Base-by-base conservation (phyloP, 2,888 invertebrate genomes). In the Hymenopus coronatus region DNA sequence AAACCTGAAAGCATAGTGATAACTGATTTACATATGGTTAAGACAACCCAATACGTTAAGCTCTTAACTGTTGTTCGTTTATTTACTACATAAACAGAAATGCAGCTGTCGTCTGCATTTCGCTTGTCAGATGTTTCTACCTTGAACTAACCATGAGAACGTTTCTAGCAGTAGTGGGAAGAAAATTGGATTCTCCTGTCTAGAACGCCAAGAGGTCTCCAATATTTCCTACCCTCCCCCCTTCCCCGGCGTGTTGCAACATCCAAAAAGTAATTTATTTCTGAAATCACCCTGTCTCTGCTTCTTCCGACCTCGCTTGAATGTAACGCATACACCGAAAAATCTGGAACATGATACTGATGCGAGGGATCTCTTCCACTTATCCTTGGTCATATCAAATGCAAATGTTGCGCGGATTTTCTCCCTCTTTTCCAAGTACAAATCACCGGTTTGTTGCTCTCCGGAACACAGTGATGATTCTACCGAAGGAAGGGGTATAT, bases 241-340 rank as follows among this genome's bases (percentile, higher is more conserved):
- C 4, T 84, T 14, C 30, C 84, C 28, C 28, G 14, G 25, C 25
- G 7, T 84, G 84, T 84, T 84, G 28, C 54, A 70, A 20, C 30
- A 84, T 84, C 84, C 30, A 30, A 30, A 84, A 84, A 84, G 84
- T 84, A 84, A 84, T 84, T 28, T 84, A 84, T 84, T 84, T 84
- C 30, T 70, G 54, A 70, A 70, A 70, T 70, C 54, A 70, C 54
- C 54, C 54, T 70, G 54, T 70, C 54, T 70, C 54, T 70, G 20
- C 54, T 70, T 70, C 20, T 20, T 20, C 54, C 54, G 54, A 46
- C 46, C 46, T 46, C 46, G 46, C 46, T 46, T 46, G 12, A 70
- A 70, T 20, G 54, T 70, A 70, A 25, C 54, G 54, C 54, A 70
- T 15, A 54, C 54, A 20, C 54, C 4, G 54, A 15, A 20, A 70